These are phyloP conservation scores for Litocranius walleri DNA, from an alignment of 2,113 vertebrate genomes.

Conservation along the genomic window DNA sequence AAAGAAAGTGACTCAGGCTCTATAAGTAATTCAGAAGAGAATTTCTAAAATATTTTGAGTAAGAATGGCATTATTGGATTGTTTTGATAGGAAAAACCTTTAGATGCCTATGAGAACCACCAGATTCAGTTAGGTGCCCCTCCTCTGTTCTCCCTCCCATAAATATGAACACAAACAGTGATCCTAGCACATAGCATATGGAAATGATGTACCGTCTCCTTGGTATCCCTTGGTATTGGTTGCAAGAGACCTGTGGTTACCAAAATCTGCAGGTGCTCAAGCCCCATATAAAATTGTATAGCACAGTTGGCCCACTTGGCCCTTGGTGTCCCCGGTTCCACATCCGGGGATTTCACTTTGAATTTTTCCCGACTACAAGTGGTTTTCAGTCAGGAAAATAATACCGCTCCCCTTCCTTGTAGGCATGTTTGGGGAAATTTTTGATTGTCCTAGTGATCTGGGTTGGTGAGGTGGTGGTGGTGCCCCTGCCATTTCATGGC, in stretches of 20 bases:
- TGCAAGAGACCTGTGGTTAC: background rate
- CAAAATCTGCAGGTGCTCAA: background rate
- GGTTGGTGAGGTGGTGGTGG: background rate
- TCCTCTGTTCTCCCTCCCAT: background rate
- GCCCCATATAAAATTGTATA: background rate
- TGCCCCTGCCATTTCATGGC: background rate
- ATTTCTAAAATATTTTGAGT: constrained; percentile 36
- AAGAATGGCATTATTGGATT: constrained; percentile 37
- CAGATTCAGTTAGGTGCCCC: background rate
- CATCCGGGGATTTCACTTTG: background rate
- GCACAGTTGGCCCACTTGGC: background rate
- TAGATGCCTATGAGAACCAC: background rate
- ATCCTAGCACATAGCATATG: background rate
- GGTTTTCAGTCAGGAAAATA: background rate
- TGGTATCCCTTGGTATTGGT: background rate
- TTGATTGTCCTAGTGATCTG: background rate
- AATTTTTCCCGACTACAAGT: background rate
- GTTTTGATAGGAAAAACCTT: constrained; percentile 21
- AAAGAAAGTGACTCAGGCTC: constrained; percentile 51
- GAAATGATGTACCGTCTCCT: background rate
- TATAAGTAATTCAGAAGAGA: constrained; percentile 54
- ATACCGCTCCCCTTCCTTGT: background rate
- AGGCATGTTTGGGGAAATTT: background rate
- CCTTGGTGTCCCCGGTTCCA: background rate
- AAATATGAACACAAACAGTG: background rate